Conservation (phyloP, 2,888 invertebrate species). For the Eupithecia vulgata region DNA sequence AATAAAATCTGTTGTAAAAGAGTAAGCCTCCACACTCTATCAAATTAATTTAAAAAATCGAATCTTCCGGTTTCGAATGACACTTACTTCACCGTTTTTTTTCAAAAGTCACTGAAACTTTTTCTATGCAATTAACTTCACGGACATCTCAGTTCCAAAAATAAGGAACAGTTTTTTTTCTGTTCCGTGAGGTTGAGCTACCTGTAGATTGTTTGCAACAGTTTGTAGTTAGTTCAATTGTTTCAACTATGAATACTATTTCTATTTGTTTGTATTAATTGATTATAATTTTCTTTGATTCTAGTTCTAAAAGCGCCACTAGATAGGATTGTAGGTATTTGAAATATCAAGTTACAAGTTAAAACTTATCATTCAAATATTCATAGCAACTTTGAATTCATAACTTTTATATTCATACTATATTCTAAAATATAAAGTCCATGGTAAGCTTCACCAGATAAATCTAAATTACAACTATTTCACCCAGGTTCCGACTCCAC, state of each 20-base stretch:
- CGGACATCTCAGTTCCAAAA: too few species aligned
- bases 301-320: background rate
- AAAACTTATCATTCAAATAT: background rate
- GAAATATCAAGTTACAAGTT: background rate
- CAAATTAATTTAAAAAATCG: background rate
- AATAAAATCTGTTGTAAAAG: background rate
- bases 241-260: too few species aligned
- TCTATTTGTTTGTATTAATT: too few species aligned
- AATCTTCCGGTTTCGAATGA: background rate
- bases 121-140: too few species aligned
- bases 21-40: too few species aligned
- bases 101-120: too few species aligned
- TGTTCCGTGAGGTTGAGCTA: too few species aligned
- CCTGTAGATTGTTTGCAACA: too few species aligned
- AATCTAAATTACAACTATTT: slow-evolving; percentile 1
- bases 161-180: too few species aligned
- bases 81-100: background rate
- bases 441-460: slow-evolving; percentile 5
- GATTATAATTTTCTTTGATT: too few species aligned
- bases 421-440: slow-evolving; percentile 5
- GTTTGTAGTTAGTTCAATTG: too few species aligned
- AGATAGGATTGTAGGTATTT: background rate
- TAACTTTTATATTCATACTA: background rate
- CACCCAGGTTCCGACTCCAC: slow-evolving; percentile 13
- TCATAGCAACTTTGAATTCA: background rate